phyloP scores from a whole-genome alignment of 2,797 vertebrate genomes.

The Arctocebus calabarensis region DNA sequence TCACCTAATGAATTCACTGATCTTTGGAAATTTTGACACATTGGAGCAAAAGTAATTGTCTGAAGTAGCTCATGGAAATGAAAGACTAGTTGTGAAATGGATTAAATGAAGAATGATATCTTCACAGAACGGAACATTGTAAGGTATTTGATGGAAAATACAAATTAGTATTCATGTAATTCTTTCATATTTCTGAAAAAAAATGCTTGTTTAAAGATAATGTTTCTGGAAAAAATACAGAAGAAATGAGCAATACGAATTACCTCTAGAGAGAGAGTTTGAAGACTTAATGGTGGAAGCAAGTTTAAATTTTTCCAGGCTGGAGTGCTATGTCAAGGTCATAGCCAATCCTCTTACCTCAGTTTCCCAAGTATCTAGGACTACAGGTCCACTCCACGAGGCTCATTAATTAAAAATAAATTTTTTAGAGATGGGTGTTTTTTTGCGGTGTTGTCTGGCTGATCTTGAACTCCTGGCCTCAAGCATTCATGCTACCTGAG shows the following conservation, averaged over 20 bases:
- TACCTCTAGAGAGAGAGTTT: not conserved
- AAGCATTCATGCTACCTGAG: not conserved
- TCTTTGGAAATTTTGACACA: not conserved
- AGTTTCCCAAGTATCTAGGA: not conserved
- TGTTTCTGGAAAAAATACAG: constrained; percentile 25
- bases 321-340: not conserved
- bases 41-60: not conserved
- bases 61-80: not conserved
- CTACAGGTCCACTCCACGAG: not conserved
- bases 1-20: not conserved
- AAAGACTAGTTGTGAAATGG: not conserved
- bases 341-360: not conserved
- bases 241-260: not conserved
- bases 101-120: not conserved
- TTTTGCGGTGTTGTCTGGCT: not conserved
- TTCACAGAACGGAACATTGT: not conserved
- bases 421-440: too few relatives aligned
- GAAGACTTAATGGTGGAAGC: not conserved
- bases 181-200: not conserved
- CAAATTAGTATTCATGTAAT: constrained; percentile 3
- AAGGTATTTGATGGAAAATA: not conserved
- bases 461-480: not conserved
- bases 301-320: constrained; percentile 25
- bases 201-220: not conserved
- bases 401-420: not conserved